Evolutionary conservation across 2,888 invertebrate species (phyloP).

Genomic region (Halocaridina rubra): DNA sequence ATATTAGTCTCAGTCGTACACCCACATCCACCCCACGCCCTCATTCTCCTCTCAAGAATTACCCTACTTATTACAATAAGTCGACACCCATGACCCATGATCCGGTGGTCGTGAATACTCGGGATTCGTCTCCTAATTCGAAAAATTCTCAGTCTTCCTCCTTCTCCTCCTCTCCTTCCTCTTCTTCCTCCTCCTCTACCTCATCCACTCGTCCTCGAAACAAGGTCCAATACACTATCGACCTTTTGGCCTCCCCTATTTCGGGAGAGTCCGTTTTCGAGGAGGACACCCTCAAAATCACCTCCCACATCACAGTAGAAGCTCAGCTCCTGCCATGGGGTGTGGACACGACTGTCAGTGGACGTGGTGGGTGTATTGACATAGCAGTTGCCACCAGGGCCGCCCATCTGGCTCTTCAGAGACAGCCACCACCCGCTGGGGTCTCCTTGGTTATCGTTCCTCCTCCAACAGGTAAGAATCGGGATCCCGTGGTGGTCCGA

Average conservation of each 20-base stretch:
- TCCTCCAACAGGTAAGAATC: constrained; percentile 36
- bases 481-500: too few relatives aligned
- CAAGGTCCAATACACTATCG: constrained; percentile 31
- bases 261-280: constrained; percentile 15
- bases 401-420: constrained; percentile 42
- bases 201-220: neutral
- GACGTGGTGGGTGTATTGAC: constrained; percentile 22
- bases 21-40: neutral
- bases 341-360: neutral
- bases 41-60: neutral
- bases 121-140: neutral
- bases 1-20: neutral
- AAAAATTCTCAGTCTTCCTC: neutral
- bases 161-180: neutral
- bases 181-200: neutral
- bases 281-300: neutral
- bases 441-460: constrained; percentile 30
- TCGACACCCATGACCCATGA: neutral
- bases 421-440: constrained; percentile 42
- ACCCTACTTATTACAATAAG: neutral
- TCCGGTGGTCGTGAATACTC: neutral
- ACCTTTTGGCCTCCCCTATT: constrained; percentile 33
- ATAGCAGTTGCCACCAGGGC: neutral
- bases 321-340: constrained; percentile 46
- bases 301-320: constrained; percentile 35